Conservation (phyloP, 2,113 vertebrate species). For the Myanophis thanlyinensis region DNA sequence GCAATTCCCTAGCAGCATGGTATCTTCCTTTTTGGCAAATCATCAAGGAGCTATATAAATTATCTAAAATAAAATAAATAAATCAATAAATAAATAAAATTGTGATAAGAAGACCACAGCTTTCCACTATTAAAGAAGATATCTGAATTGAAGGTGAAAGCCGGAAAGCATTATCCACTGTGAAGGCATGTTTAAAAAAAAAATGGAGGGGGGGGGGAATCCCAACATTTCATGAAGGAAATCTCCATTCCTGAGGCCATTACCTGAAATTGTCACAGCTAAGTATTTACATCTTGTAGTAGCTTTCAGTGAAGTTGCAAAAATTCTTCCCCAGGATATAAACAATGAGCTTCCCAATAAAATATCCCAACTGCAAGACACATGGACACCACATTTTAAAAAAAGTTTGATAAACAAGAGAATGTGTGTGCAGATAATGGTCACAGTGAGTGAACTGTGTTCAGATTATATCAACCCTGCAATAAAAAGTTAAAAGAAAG, state of each 20-base stretch:
- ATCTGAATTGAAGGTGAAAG: background rate
- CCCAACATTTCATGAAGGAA: background rate
- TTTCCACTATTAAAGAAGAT: background rate
- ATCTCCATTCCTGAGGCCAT: background rate
- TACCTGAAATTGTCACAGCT: background rate
- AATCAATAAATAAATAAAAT: background rate
- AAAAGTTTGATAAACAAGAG: background rate
- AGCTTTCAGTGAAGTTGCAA: background rate
- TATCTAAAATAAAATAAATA: background rate
- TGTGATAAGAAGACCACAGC: background rate
- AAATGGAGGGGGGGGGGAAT: background rate
- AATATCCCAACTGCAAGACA: background rate
- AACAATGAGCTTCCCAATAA: background rate
- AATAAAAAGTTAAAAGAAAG: conserved; percentile 51
- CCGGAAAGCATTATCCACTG: background rate
- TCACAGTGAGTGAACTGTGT: background rate
- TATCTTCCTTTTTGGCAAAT: background rate
- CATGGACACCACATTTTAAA: background rate
- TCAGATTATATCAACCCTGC: conserved; percentile 6
- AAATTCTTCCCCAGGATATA: background rate
- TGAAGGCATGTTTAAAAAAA: background rate
- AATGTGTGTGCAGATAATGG: conserved; percentile 23
- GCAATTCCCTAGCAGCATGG: background rate
- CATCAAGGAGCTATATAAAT: background rate
- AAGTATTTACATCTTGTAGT: background rate